phyloP scores from a whole-genome alignment of 2,113 vertebrate genomes.

The Megaleporinus macrocephalus region DNA sequence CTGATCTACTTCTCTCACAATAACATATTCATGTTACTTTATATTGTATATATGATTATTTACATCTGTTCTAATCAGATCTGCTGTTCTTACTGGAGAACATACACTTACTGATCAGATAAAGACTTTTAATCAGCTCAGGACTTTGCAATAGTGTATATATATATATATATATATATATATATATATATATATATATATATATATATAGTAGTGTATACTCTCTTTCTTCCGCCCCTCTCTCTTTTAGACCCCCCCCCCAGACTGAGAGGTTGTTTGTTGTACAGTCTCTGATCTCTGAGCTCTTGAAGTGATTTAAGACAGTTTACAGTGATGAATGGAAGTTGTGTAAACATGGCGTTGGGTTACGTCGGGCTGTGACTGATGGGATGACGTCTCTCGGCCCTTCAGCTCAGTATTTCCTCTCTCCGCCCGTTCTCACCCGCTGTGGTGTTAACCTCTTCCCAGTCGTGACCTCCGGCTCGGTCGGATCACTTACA shows the following conservation, averaged over 20 bases:
- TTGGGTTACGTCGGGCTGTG: slow-evolving; percentile 48
- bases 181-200: no score
- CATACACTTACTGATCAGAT: no score
- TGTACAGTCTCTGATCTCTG: background rate
- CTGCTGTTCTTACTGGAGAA: no score
- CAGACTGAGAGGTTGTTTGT: background rate
- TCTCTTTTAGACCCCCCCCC: background rate
- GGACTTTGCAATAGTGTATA: no score
- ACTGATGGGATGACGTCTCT: slow-evolving; percentile 45
- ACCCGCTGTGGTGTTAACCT: slow-evolving; percentile 50
- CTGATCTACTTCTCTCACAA: no score
- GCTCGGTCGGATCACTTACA: slow-evolving; percentile 65
- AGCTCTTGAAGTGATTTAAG: slow-evolving; percentile 40
- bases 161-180: no score
- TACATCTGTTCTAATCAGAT: no score
- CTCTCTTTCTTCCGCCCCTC: background rate
- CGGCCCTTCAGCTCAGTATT: slow-evolving; percentile 57
- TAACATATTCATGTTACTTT: no score
- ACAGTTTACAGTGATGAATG: slow-evolving; percentile 55
- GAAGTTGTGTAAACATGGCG: slow-evolving; percentile 63
- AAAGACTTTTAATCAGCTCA: no score
- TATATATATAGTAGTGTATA: no score
- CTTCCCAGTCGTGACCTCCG: slow-evolving; percentile 63
- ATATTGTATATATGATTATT: no score
- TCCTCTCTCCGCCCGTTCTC: slow-evolving; percentile 47